Conservation (phyloP, 2,888 invertebrate species). For the Petrolisthes cinctipes region DNA sequence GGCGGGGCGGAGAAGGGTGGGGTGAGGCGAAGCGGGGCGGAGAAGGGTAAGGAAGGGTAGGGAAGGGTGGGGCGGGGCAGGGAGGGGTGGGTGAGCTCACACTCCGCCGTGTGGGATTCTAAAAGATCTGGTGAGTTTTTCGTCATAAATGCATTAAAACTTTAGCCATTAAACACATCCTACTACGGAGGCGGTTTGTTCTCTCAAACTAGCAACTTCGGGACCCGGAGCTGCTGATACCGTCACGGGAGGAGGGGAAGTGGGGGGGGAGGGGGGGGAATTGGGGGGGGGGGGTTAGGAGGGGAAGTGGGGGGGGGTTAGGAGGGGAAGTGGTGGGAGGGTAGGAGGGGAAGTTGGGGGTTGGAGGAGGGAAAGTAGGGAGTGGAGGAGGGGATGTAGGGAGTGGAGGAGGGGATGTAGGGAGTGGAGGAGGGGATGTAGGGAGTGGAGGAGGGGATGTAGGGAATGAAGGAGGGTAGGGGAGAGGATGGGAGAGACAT, state of each 20-base stretch:
- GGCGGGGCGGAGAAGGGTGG: not conserved
- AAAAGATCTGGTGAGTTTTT: constrained; percentile 59
- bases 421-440: not conserved
- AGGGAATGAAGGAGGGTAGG: not conserved
- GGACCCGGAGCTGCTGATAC: constrained; percentile 15
- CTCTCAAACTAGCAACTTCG: constrained; percentile 50
- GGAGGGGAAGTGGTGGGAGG: not conserved
- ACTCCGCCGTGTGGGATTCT: constrained; percentile 45
- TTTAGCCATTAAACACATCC: constrained; percentile 59
- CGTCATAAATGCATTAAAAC: constrained; percentile 61
- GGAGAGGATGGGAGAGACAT: not conserved
- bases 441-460: not conserved
- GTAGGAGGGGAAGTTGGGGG: not conserved
- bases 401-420: not conserved
- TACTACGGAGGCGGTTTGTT: constrained; percentile 54
- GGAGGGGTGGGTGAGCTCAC: not conserved
- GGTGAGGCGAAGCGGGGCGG: not conserved
- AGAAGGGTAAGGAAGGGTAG: not conserved
- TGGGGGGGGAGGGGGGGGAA: not conserved
- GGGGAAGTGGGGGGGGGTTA: not conserved
- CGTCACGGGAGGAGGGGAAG: not conserved
- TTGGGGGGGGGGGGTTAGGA: not conserved
- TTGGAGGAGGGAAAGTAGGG: not conserved
- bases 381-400: not conserved
- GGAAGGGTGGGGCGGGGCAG: not conserved